Evolutionary conservation across 2,888 invertebrate species (phyloP), one percentile per base, ranked within the genome.

Genomic region (Dasysyrphus tricinctus): DNA sequence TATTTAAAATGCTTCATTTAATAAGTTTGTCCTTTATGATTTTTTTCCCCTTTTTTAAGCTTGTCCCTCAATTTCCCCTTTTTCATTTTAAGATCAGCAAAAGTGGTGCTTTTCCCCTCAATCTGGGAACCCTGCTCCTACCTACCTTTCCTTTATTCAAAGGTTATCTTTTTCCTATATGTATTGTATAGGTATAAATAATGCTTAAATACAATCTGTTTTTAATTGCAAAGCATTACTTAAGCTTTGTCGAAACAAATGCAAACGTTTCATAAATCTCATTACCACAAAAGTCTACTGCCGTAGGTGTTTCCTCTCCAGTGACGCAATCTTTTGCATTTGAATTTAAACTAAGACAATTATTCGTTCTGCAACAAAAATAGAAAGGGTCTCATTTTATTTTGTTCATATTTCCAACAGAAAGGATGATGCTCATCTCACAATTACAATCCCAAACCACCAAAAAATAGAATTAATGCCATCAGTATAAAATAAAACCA

Each of bases 311-410:
- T 67, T 67, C 67, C 67, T 67, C 16, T 19, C 24, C 19, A 54
- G 9, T 32, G 39, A 44, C 37, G 42, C 49, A 49, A 56, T 54
- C 39, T 56, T 57, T 57, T 56, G 61, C 56, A 49, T 76, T 76
- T 63, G 42, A 44, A 65, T 80, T 75, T 80, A 39, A 69, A 67
- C 75, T 74, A 70, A 79, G 63, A 65, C 74, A 73, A 67, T 78
- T 42, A 78, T 5, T 77, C 34, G 14, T 39, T 44, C 78, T 49
- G 16, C 39, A 14, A 61, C 19, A 61, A 39, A 37, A 59, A 42
- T 47, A 42, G 44, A 75, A 72, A 54, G 72, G 51, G 72, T 72
- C 54, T 49, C 44, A 65, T 65, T 72, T 49, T 49, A 67, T 59
- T 67, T 70, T 75, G 34, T 79, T 79, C 65, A 70, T 63, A 14